phyloP scores from a whole-genome alignment of 2,797 vertebrate genomes.

The Thalassophryne amazonica region DNA sequence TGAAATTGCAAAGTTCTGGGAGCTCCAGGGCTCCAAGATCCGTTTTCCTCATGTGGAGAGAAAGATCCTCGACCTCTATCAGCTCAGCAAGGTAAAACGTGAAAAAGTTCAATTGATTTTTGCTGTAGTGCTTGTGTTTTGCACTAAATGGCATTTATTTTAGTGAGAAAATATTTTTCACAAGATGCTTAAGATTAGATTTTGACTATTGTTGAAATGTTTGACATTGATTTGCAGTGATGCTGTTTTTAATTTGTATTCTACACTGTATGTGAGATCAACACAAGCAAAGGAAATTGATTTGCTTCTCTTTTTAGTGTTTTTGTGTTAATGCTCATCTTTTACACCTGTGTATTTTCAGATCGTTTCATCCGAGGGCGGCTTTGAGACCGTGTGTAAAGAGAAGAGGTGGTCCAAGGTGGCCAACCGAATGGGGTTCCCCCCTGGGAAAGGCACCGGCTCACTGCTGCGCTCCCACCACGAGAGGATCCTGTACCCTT shows the following conservation, averaged over 20 bases:
- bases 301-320: not conserved
- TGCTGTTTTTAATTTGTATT: not conserved
- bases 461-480: slow-evolving; percentile 93
- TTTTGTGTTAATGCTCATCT: not conserved
- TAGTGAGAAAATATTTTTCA: not conserved
- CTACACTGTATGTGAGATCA: not conserved
- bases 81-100: slow-evolving; percentile 88
- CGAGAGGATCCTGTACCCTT: slow-evolving; percentile 94
- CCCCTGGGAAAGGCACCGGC: slow-evolving; percentile 89
- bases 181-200: not conserved
- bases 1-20: slow-evolving; percentile 98
- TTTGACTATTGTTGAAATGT: not conserved
- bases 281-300: not conserved
- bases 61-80: slow-evolving; percentile 93
- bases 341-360: slow-evolving; percentile 50
- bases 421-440: slow-evolving; percentile 89
- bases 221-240: not conserved
- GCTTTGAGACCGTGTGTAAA: slow-evolving; percentile 91
- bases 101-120: not conserved
- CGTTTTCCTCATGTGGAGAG: slow-evolving; percentile 95
- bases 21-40: slow-evolving; percentile 93
- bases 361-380: slow-evolving; percentile 94
- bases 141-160: not conserved
- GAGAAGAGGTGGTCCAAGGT: slow-evolving; percentile 97
- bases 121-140: not conserved